Base-by-base conservation (phyloP, 2,113 vertebrate genomes). In the Bagarius yarrelli region DNA sequence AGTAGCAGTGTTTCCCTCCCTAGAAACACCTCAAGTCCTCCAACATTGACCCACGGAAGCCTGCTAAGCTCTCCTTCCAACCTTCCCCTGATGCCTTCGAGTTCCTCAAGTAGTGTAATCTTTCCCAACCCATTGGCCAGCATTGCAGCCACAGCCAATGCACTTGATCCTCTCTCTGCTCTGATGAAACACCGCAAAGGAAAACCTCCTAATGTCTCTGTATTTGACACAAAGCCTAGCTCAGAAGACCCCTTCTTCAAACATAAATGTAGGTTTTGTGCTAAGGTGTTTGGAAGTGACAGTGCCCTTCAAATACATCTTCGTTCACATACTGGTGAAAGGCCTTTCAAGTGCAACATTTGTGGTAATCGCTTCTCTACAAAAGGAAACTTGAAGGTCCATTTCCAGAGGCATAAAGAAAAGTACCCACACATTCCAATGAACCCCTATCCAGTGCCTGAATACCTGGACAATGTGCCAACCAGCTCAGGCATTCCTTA, bases 401-500 rank as follows among this genome's bases (percentile, higher is more conserved):
- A 99, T 89, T 99, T 99, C 88, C 98, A 99, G 92, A 94, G 98
- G 88, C 98, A 99, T 90, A 99, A 97, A 94, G 98, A 99, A 87
- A 99, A 99, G 91, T 99, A 99, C 81, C 98, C 98, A 72, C 98
- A 99, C 87, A 98, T 99, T 91, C 97, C 99, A 90, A 99, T 99
- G 98, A 99, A 99, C 87, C 98, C 98, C 50, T 99, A 99, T 79
- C 98, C 97, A 15, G 98, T 99, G 84, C 98, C 98, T 40, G 98
- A 99, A 93, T 99, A 99, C 93, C 95, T 99, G 88, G 98, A 99
- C 89, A 99, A 96, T 0, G 97, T 99, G 79, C 98, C 98, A 91
- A 99, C 98, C 81, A 99, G 94, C 91, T 97, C 97, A 75, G 98
- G 97, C 83, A 99, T 99, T 69, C 98, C 98, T 0, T 99, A 99